Conservation (phyloP, 1,140 invertebrate species). For the Achatina immaculata region DNA sequence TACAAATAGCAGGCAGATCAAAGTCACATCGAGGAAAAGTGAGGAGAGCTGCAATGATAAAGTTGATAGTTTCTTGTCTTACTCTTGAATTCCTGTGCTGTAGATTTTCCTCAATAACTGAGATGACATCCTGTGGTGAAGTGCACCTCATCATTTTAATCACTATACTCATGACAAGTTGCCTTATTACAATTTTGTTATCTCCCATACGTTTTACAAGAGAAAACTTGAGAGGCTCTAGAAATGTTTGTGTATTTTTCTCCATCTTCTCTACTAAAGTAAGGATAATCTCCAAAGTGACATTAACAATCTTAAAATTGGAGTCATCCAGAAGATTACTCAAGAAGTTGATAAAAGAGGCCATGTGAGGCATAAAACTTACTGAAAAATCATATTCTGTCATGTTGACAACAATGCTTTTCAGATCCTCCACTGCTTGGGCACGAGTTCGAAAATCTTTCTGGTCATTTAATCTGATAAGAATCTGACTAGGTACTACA, state of each 20-base stretch:
- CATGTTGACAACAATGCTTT: constrained; percentile 59
- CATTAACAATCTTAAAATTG: constrained; percentile 76
- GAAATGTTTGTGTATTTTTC: constrained; percentile 63
- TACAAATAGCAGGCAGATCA: constrained; percentile 77
- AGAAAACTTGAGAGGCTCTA: constrained; percentile 69
- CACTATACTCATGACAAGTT: constrained; percentile 74
- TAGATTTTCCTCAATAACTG: constrained; percentile 77
- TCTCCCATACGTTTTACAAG: constrained; percentile 76
- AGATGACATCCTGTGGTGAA: constrained; percentile 76
- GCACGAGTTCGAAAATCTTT: constrained; percentile 67
- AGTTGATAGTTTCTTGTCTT: constrained; percentile 83
- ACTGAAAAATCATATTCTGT: constrained; percentile 54
- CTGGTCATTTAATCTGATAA: constrained; percentile 67
- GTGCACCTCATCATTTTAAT: constrained; percentile 79
- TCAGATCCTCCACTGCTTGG: constrained; percentile 69
- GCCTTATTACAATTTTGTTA: constrained; percentile 73
- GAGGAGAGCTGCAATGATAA: constrained; percentile 82
- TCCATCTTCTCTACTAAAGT: constrained; percentile 69
- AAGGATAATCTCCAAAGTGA: constrained; percentile 74
- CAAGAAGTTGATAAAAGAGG: constrained; percentile 77
- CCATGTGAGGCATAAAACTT: constrained; percentile 75
- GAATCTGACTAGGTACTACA: constrained; percentile 68
- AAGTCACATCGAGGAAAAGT: constrained; percentile 87
- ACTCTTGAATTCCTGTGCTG: constrained; percentile 78
- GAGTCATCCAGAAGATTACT: constrained; percentile 74